These are phyloP conservation scores for Xylota sylvarum DNA, from an alignment of 2,888 invertebrate species.

Conservation along the genomic window DNA sequence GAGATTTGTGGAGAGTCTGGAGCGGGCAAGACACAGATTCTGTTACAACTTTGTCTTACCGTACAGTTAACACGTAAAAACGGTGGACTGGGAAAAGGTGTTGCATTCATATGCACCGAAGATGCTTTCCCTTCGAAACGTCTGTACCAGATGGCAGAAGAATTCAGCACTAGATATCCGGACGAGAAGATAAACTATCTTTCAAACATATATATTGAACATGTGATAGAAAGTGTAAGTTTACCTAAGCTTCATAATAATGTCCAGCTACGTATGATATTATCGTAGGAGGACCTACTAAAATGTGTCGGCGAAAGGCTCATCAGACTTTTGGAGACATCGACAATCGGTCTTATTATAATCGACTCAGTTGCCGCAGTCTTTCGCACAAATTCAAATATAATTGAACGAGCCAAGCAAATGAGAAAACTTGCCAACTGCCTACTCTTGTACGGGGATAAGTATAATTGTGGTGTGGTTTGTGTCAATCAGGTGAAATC, in stretches of 20 bases:
- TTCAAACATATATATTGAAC: conserved; percentile 89
- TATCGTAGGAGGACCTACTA: conserved; percentile 86
- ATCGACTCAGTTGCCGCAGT: conserved; percentile 91
- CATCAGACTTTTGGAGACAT: conserved; percentile 85
- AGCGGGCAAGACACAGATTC: conserved; percentile 91
- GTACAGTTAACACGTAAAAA: conserved; percentile 86
- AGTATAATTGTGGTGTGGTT: conserved; percentile 87
- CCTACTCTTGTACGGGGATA: conserved; percentile 86
- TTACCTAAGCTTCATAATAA: not conserved
- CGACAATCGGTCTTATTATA: conserved; percentile 87
- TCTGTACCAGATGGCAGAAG: conserved; percentile 86
- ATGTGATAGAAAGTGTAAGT: conserved; percentile 86
- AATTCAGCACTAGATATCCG: conserved; percentile 82
- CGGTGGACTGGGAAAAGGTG: conserved; percentile 87
- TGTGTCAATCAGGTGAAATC: conserved; percentile 90
- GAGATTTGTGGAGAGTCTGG: conserved; percentile 91
- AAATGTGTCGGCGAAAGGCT: conserved; percentile 86
- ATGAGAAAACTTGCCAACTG: conserved; percentile 86
- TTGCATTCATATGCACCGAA: conserved; percentile 90
- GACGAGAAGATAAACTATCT: conserved; percentile 84
- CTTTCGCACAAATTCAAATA: conserved; percentile 87
- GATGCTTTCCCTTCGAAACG: conserved; percentile 90
- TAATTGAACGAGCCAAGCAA: conserved; percentile 86
- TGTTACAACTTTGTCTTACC: conserved; percentile 89
- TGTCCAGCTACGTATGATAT: not conserved